These are phyloP conservation scores for Esperia sulphurella DNA, from an alignment of 2,888 invertebrate genomes.

Conservation along the genomic window DNA sequence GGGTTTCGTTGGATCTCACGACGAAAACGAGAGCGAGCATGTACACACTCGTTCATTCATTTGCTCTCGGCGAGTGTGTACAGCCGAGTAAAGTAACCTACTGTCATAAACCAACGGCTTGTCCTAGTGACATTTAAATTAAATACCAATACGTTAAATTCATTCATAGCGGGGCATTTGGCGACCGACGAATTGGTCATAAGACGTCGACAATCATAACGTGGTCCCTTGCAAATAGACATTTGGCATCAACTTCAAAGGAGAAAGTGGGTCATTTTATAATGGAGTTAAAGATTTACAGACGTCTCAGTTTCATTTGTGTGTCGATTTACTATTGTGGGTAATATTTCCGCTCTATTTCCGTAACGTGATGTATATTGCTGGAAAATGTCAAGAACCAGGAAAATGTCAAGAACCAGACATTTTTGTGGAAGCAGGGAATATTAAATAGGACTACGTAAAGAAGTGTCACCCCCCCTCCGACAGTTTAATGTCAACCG, in stretches of 20 bases:
- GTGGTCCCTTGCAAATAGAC: not conserved
- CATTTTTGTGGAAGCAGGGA: conserved; percentile 30
- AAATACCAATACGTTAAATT: conserved; percentile 8
- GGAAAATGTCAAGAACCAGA: conserved; percentile 35
- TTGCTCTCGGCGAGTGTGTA: too few relatives aligned
- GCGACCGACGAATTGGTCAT: too few relatives aligned
- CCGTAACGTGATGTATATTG: conserved; percentile 28
- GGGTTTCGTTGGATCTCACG: too few relatives aligned
- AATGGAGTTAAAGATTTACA: not conserved
- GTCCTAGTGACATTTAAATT: conserved; percentile 40
- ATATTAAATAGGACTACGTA: too few relatives aligned
- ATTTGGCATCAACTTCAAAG: not conserved
- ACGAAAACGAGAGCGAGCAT: too few relatives aligned
- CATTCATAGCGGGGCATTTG: not conserved
- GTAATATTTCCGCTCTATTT: conserved; percentile 21
- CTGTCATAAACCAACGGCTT: conserved; percentile 11
- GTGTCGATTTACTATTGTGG: too few relatives aligned
- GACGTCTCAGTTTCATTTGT: too few relatives aligned
- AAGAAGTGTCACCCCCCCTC: too few relatives aligned
- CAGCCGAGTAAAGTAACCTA: not conserved
- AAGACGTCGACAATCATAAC: not conserved
- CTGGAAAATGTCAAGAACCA: conserved; percentile 34
- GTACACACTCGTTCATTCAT: too few relatives aligned
- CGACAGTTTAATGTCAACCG: too few relatives aligned
- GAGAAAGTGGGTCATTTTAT: not conserved